Evolutionary conservation across 2,888 invertebrate species (phyloP), one percentile per base, ranked within the genome.

Genomic region (Melinaea menophilus): DNA sequence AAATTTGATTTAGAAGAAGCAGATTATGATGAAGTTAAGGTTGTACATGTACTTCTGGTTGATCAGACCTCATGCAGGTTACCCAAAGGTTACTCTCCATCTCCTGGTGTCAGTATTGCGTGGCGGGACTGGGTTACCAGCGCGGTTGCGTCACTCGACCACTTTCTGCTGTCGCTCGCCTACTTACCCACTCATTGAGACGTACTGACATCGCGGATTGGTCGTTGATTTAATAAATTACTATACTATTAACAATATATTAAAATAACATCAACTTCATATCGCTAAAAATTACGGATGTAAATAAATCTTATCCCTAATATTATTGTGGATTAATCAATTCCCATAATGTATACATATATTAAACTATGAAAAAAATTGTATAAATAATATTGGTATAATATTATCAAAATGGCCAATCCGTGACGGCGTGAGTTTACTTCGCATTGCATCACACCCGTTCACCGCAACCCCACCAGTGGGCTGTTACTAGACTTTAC

Each of bases 101-200:
- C 51, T 51, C 51, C 51, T 31, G 51, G 51, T 51, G n/a, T 51
- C 5, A 51, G 41, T 45, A 33, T 57, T 41, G 31, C 22, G 63
- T 56, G 56, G 77, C 83, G 79, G 79, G 87, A 89, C 80, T 89
- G 82, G 90, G 90, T 90, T 89, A 90, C 77, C 88, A 77, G 85
- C 84, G 84, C 85, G 85, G 83, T 89, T 90, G 88, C 89, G 81
- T 88, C 86, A 90, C 71, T 58, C 67, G 76, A 82, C 84, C 88
- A 90, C 90, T 90, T 90, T 90, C 90, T 88, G 90, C 80, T 86
- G 89, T 88, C 88, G 88, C 77, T 89, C 83, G 85, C 90, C 89
- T 88, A 90, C 84, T 87, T 90, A 89, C 82, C 86, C 88, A 88
- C 76, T 89, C 88, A 88, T 77, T 85, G 90, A 79, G 80, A 87